phyloP scores from a whole-genome alignment of 2,113 vertebrate species.

The Mustelus asterias region DNA sequence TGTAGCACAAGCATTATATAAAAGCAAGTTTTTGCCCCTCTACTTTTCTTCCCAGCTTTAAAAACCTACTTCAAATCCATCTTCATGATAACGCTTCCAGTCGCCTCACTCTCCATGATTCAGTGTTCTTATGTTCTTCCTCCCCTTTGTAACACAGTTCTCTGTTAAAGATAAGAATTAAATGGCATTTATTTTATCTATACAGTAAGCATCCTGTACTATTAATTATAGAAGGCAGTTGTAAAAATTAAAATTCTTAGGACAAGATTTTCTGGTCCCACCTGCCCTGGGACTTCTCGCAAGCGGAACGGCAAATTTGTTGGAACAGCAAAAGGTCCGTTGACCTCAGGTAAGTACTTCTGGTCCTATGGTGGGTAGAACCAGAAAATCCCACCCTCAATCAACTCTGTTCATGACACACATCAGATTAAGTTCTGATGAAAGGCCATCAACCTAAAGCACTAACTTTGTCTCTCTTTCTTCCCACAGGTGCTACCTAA shows the following conservation, averaged over 20 bases:
- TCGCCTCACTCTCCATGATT: not conserved
- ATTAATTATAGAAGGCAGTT: not conserved
- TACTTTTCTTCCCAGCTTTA: not conserved
- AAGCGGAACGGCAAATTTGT: no score
- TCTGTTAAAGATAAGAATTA: not conserved
- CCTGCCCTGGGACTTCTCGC: no score
- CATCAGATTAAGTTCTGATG: not conserved
- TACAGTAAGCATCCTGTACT: not conserved
- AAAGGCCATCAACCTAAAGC: no score
- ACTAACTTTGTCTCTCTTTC: no score
- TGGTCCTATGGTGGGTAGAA: no score
- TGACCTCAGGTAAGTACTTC: no score
- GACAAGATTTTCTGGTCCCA: no score
- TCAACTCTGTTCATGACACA: not conserved
- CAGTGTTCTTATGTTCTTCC: not conserved
- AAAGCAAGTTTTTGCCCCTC: no score
- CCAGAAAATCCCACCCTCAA: no score
- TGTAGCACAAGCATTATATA: no score
- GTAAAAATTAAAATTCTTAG: not conserved
- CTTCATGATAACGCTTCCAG: not conserved
- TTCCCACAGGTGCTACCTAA: not conserved
- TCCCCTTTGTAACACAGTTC: not conserved
- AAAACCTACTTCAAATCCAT: slow-evolving; percentile 9
- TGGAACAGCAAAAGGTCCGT: no score
- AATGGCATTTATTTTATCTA: not conserved